Evolutionary conservation across 2,113 vertebrate genomes (phyloP).

Genomic region (Eubucco bourcierii): DNA sequence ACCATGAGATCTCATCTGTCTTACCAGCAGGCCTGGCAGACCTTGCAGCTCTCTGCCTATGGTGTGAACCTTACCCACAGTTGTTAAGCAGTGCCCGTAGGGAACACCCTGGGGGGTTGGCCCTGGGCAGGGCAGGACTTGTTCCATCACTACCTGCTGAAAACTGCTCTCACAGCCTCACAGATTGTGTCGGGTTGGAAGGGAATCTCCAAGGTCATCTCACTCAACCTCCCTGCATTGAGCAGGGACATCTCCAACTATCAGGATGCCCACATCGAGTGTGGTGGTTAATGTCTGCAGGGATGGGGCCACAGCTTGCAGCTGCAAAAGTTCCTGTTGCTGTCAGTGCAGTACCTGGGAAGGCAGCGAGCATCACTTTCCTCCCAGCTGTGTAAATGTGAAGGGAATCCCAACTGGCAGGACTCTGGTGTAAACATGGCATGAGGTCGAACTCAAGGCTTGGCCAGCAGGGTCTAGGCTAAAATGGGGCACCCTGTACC

Average conservation of each 20-base stretch:
- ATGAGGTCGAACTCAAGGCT: background rate
- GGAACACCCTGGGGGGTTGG: accelerated
- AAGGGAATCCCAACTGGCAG: background rate
- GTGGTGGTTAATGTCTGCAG: no score
- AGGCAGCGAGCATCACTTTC: accelerated
- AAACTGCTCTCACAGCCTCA: background rate
- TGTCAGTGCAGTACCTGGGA: background rate
- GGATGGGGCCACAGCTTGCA: no score
- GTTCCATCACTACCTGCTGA: background rate
- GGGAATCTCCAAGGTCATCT: no score
- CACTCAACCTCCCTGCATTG: no score
- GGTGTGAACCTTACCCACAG: accelerated
- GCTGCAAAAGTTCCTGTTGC: accelerated
- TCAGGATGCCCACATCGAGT: no score
- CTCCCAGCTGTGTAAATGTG: background rate
- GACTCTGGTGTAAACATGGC: background rate
- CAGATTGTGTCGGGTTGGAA: no score
- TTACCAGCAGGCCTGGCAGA: background rate
- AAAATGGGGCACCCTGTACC: background rate
- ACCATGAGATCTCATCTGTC: background rate
- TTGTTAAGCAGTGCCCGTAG: accelerated
- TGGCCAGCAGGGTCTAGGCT: background rate
- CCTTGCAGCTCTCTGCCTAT: background rate
- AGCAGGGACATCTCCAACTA: no score
- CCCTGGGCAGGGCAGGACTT: background rate